A percentile compares a stretch with the other conserved stretches of the same genome.
Evolutionary conservation across 2,888 invertebrate species (phyloP).

Genomic region (Cosmia trapezina): DNA sequence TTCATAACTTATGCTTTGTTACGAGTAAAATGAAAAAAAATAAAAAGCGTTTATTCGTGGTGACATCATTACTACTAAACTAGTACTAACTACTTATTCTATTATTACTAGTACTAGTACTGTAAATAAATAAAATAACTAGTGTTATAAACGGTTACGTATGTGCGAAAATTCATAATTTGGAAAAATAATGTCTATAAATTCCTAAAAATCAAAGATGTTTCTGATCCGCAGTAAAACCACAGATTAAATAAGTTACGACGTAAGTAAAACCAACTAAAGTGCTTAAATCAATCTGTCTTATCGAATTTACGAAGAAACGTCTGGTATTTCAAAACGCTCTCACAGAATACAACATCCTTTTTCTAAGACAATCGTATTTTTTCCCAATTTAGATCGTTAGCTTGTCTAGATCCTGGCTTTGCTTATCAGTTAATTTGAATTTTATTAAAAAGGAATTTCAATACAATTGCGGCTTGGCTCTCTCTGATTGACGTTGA

Average conservation of each 20-base stretch:
- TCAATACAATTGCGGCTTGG: slow-evolving; percentile 47
- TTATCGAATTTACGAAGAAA: slow-evolving; percentile 32
- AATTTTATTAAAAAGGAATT: slow-evolving; percentile 52
- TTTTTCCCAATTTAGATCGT: slow-evolving; percentile 48
- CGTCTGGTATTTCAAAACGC: slow-evolving; percentile 13
- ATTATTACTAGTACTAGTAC: no score
- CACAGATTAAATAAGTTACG: slow-evolving; percentile 2
- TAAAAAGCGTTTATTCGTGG: no score
- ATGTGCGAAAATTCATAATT: no score
- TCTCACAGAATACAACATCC: slow-evolving; percentile 22
- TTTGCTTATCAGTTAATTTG: slow-evolving; percentile 55
- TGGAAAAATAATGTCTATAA: not conserved
- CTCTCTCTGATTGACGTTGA: slow-evolving; percentile 48
- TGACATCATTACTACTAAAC: no score
- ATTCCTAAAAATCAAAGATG: not conserved
- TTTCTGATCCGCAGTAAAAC: not conserved
- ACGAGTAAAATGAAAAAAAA: no score
- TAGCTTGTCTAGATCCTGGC: slow-evolving; percentile 24
- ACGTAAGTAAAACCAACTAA: slow-evolving; percentile 5
- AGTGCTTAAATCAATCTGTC: slow-evolving; percentile 30
- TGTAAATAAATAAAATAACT: no score
- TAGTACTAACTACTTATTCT: no score
- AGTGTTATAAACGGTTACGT: no score
- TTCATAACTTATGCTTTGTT: no score
- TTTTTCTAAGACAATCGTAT: slow-evolving; percentile 15